phyloP scores from a whole-genome alignment of 2,888 invertebrate species.

The Lathronympha strigana region DNA sequence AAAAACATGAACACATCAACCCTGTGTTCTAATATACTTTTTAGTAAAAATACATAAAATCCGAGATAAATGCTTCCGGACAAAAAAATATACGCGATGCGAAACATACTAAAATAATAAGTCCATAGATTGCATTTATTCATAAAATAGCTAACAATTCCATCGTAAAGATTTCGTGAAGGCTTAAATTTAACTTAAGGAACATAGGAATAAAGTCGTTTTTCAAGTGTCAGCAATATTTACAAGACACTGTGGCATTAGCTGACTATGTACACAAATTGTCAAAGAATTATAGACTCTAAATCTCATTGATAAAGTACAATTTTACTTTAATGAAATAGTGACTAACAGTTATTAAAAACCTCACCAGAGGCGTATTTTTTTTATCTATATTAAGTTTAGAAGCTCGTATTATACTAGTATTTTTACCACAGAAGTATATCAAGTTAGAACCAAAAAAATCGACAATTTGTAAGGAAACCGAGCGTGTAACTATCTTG shows the following conservation, averaged over 20 bases:
- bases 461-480: no score
- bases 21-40: slow-evolving; percentile 58
- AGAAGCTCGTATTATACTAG: not conserved
- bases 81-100: slow-evolving; percentile 47
- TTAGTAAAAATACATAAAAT: slow-evolving; percentile 32
- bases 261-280: slow-evolving; percentile 2
- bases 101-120: slow-evolving; percentile 20
- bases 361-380: not conserved
- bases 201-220: slow-evolving; percentile 7
- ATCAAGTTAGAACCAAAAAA: no score
- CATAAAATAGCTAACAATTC: slow-evolving; percentile 28
- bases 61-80: slow-evolving; percentile 43
- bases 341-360: slow-evolving; percentile 5
- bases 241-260: slow-evolving; percentile 2
- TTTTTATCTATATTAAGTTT: not conserved
- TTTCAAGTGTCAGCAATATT: slow-evolving; percentile 18
- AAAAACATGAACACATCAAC: slow-evolving; percentile 63
- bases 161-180: slow-evolving; percentile 18
- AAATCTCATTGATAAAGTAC: slow-evolving; percentile 5
- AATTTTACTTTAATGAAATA: not conserved
- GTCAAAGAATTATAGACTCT: slow-evolving; percentile 9
- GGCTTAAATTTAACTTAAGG: slow-evolving; percentile 19
- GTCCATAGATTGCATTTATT: slow-evolving; percentile 32
- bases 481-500: no score
- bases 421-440: no score